Evolutionary conservation across 2,113 vertebrate species (phyloP).

Genomic region (Azemiops feae): DNA sequence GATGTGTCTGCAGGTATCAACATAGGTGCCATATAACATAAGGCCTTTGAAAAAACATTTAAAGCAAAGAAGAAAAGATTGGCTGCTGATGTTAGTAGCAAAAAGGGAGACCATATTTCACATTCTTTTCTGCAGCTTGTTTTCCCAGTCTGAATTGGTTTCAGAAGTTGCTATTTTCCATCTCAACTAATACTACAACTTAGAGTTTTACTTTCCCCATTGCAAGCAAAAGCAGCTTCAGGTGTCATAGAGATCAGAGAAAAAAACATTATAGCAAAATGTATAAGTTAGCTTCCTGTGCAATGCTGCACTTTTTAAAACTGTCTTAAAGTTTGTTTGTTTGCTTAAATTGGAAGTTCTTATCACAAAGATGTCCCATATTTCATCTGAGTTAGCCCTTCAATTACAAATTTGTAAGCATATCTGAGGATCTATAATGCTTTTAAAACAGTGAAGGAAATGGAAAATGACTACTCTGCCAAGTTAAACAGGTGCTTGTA

Average conservation of each 20-base stretch:
- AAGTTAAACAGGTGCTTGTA: constrained; percentile 15
- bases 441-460: constrained; percentile 15
- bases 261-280: neutral
- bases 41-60: neutral
- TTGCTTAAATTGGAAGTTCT: neutral
- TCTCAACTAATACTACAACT: neutral
- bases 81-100: neutral
- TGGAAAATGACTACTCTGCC: constrained; percentile 22
- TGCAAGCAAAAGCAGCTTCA: neutral
- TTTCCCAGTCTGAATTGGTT: neutral
- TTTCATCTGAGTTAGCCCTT: neutral
- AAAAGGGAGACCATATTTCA: neutral
- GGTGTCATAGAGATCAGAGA: neutral
- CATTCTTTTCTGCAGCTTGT: neutral
- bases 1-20: neutral
- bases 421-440: neutral
- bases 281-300: neutral
- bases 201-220: neutral
- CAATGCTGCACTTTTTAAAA: neutral
- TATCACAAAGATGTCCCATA: neutral
- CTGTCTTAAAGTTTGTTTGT: neutral
- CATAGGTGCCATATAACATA: neutral
- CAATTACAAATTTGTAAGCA: neutral
- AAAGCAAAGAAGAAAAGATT: neutral
- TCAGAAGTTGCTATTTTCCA: neutral